Conservation (phyloP, 2,888 invertebrate species). For the Fragum fragum region DNA sequence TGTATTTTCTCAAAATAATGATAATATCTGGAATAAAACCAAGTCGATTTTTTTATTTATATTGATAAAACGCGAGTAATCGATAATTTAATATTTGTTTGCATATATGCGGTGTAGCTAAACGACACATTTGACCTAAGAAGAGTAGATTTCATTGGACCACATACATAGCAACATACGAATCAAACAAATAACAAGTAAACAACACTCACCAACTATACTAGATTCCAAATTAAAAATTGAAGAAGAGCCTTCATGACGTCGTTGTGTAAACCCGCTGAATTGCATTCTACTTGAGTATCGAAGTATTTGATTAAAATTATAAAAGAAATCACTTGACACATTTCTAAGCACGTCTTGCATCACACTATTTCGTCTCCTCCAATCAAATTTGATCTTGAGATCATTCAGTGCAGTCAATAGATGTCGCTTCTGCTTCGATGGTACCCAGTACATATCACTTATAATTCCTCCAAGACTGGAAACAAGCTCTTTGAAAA, state of each 20-base stretch:
- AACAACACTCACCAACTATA: constrained; percentile 44
- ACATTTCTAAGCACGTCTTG: constrained; percentile 27
- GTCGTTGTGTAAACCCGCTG: constrained; percentile 31
- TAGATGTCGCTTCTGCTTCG: constrained; percentile 57
- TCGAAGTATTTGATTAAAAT: constrained; percentile 41
- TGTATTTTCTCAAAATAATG: too few species aligned
- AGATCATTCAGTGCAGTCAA: constrained; percentile 46
- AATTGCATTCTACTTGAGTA: constrained; percentile 37
- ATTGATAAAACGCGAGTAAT: too few species aligned
- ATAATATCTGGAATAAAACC: too few species aligned
- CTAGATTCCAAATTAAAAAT: constrained; percentile 37
- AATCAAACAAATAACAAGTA: too few species aligned
- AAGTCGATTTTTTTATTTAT: too few species aligned
- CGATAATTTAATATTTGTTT: too few species aligned
- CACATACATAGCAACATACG: too few species aligned
- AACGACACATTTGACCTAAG: too few species aligned
- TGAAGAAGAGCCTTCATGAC: constrained; percentile 16
- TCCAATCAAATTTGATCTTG: constrained; percentile 35
- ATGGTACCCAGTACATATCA: constrained; percentile 63
- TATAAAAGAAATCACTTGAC: constrained; percentile 43
- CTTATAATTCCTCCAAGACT: constrained; percentile 54
- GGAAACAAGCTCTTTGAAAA: constrained; percentile 51
- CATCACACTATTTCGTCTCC: not conserved
- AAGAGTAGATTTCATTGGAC: too few species aligned
- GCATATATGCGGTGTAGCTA: too few species aligned